Conservation (phyloP, 2,888 invertebrate genomes). For the Pyralis farinalis region DNA sequence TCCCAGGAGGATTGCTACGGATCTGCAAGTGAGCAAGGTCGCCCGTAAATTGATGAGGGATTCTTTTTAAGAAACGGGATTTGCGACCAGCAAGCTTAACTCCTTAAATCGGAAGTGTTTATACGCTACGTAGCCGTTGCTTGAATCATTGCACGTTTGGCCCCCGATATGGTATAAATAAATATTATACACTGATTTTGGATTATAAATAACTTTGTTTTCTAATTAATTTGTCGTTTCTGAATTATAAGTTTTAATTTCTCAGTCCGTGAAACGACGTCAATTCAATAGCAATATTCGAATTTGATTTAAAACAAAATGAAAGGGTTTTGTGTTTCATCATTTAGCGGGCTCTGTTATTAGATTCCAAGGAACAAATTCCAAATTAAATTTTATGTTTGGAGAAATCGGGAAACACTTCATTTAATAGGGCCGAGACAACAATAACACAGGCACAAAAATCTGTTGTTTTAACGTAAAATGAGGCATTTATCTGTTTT, state of each 20-base stretch:
- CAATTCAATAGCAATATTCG: constrained; percentile 26
- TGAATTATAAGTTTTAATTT: constrained; percentile 1
- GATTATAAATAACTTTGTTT: too few species aligned
- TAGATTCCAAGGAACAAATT: constrained; percentile 47
- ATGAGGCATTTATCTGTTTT: constrained; percentile 11
- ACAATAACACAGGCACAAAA: neutral
- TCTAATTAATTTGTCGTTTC: neutral
- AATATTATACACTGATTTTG: too few species aligned
- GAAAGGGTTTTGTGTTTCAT: constrained; percentile 46
- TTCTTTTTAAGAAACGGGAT: too few species aligned
- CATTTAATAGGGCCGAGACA: constrained; percentile 27
- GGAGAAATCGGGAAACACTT: constrained; percentile 33
- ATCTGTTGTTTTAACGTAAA: neutral
- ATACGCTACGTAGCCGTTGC: too few species aligned
- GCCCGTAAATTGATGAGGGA: too few species aligned
- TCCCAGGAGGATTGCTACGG: too few species aligned
- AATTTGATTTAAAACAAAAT: constrained; percentile 49
- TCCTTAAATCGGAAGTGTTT: too few species aligned
- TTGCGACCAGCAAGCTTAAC: too few species aligned
- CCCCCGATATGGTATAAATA: too few species aligned
- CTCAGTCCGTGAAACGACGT: constrained; percentile 19
- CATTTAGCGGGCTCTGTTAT: constrained; percentile 48
- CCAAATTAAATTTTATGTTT: constrained; percentile 39
- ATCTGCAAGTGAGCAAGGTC: too few species aligned
- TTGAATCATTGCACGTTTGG: too few species aligned